A percentile compares a stretch with the other conserved stretches of the same genome.
These are phyloP conservation scores for Anoplopoma fimbria DNA, from an alignment of 2,113 vertebrate species.

Conservation along the genomic window DNA sequence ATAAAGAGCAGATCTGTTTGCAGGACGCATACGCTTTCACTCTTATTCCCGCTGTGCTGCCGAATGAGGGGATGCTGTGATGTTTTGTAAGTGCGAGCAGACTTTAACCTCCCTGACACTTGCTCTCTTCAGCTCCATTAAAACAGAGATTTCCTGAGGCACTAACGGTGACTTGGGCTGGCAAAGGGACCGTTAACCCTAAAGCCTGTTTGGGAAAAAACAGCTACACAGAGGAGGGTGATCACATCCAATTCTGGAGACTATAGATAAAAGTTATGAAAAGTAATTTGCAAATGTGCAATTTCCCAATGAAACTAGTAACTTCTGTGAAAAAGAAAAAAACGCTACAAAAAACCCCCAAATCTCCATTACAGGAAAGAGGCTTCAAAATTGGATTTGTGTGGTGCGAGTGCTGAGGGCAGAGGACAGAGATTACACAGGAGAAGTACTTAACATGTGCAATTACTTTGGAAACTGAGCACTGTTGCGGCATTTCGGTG, in stretches of 20 bases:
- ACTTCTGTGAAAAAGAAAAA: background rate
- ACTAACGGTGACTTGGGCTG: background rate
- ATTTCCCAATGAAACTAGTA: background rate
- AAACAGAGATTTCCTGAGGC: conserved; percentile 41
- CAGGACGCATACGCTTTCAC: background rate
- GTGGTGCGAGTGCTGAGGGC: conserved; percentile 30
- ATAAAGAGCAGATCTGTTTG: conserved; percentile 40
- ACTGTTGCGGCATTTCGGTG: conserved; percentile 2
- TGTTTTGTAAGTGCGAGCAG: conserved; percentile 30
- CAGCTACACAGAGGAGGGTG: background rate
- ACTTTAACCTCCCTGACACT: conserved; percentile 15
- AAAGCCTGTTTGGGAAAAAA: background rate
- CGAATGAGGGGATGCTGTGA: conserved; percentile 22
- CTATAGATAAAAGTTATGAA: background rate
- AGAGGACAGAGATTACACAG: conserved; percentile 52
- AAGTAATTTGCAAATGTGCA: background rate
- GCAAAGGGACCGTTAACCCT: conserved; percentile 12
- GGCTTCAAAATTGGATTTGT: conserved; percentile 38
- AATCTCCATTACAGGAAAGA: conserved; percentile 24
- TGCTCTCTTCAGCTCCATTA: conserved; percentile 15
- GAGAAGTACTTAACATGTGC: conserved; percentile 34
- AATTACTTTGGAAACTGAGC: conserved; percentile 44
- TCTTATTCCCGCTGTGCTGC: conserved; percentile 13
- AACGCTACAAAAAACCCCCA: background rate
- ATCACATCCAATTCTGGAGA: background rate